phyloP scores from a whole-genome alignment of 2,797 vertebrate species.

The Falco rusticolus region DNA sequence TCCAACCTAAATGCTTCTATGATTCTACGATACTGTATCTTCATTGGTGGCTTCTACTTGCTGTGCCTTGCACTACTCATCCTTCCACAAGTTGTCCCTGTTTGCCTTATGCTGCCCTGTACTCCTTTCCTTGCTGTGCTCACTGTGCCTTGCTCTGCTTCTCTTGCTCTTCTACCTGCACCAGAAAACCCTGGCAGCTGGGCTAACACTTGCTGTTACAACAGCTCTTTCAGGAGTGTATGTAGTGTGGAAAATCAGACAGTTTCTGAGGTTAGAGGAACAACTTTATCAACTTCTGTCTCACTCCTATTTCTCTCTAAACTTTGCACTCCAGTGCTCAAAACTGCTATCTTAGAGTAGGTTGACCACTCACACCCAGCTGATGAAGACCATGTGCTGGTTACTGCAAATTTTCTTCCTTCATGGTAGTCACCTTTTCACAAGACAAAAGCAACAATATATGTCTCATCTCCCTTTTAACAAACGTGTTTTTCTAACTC shows the following conservation, averaged over 20 bases:
- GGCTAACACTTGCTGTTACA: not conserved
- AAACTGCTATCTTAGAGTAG: not conserved
- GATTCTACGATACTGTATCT: not conserved
- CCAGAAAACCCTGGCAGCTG: not conserved
- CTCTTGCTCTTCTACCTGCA: not conserved
- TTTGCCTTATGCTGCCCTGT: not conserved
- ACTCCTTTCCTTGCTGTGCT: not conserved
- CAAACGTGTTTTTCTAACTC: not conserved
- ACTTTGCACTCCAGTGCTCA: not conserved
- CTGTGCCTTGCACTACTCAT: not conserved
- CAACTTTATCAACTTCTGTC: not conserved
- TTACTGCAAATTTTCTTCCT: not conserved
- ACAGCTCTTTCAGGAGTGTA: not conserved
- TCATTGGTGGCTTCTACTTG: not conserved
- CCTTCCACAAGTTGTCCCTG: not conserved
- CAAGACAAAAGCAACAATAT: not conserved
- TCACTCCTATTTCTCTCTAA: not conserved
- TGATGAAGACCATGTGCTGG: not conserved
- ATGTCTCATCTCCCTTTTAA: not conserved
- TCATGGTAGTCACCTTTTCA: not conserved
- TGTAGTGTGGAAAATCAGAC: not conserved
- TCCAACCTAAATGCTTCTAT: no score
- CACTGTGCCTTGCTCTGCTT: not conserved
- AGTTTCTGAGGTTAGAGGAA: not conserved
- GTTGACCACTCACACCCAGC: not conserved